A percentile compares a stretch with the other conserved stretches of the same genome.
Evolutionary conservation across 2,113 vertebrate genomes (phyloP).

Genomic region (Syngnathoides biaculeatus): DNA sequence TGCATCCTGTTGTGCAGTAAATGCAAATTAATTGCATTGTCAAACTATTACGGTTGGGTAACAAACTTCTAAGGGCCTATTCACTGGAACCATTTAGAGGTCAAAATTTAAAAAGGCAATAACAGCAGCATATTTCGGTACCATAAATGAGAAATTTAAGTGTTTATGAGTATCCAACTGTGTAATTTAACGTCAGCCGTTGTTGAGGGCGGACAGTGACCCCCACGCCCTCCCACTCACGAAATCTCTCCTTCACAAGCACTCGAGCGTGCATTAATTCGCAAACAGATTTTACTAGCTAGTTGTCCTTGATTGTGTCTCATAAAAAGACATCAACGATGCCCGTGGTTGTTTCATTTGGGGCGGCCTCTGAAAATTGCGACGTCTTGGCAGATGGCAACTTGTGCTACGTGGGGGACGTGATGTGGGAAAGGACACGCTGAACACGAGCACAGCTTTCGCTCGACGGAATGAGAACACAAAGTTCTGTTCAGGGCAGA

Average conservation of each 20-base stretch:
- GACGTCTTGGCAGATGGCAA: conserved; percentile 64
- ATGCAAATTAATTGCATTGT: conserved; percentile 1
- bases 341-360: conserved; percentile 46
- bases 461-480: conserved; percentile 32
- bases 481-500: conserved; percentile 58
- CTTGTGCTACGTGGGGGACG: conserved; percentile 41
- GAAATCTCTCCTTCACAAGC: conserved; percentile 1
- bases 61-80: background rate
- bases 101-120: conserved; percentile 39
- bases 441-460: conserved; percentile 35
- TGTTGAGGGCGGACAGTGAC: conserved; percentile 35
- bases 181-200: conserved; percentile 50
- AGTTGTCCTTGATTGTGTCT: conserved; percentile 62
- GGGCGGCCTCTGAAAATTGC: conserved; percentile 32
- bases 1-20: background rate
- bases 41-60: conserved; percentile 14
- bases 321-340: conserved; percentile 58
- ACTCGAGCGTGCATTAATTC: conserved; percentile 34
- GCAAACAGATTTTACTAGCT: conserved; percentile 54
- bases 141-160: conserved; percentile 52
- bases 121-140: conserved; percentile 32
- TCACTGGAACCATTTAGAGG: conserved; percentile 24
- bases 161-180: conserved; percentile 57
- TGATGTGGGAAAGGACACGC: conserved; percentile 53
- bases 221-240: conserved; percentile 19